These are phyloP conservation scores for Bombus confusus DNA, from an alignment of 1,140 invertebrate genomes.

Conservation along the genomic window DNA sequence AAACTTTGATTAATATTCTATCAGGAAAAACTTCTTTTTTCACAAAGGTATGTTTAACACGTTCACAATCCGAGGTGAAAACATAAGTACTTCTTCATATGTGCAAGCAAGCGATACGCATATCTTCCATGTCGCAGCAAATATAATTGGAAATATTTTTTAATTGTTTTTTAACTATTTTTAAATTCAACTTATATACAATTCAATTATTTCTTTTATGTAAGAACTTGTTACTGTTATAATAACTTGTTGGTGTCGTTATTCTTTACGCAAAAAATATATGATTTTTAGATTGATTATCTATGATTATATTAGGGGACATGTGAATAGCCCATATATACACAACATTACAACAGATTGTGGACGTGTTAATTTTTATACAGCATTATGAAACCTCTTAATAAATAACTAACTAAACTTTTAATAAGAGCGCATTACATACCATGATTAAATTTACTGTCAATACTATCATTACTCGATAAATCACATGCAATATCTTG, in stretches of 20 bases:
- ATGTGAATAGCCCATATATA: too few species aligned
- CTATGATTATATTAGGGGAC: too few species aligned
- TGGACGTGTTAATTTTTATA: background rate
- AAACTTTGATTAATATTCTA: background rate
- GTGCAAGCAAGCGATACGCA: background rate
- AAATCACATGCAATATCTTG: slow-evolving; percentile 2
- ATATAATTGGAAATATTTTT: too few species aligned
- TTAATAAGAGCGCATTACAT: slow-evolving; percentile 14
- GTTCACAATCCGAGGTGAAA: background rate
- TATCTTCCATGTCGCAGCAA: too few species aligned
- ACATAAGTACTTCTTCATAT: background rate
- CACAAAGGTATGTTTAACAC: background rate
- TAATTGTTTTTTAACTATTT: background rate
- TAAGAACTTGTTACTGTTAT: too few species aligned
- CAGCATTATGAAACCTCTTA: background rate
- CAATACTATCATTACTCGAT: slow-evolving; percentile 28
- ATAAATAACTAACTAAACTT: background rate
- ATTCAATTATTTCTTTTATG: background rate
- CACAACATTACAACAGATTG: background rate
- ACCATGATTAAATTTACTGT: slow-evolving; percentile 37
- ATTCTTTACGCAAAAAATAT: too few species aligned
- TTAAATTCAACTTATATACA: background rate
- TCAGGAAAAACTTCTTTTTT: too few species aligned
- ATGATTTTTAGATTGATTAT: too few species aligned
- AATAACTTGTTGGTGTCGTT: too few species aligned